These are phyloP conservation scores for Ormia ochracea DNA, from an alignment of 2,888 invertebrate species.

Conservation along the genomic window DNA sequence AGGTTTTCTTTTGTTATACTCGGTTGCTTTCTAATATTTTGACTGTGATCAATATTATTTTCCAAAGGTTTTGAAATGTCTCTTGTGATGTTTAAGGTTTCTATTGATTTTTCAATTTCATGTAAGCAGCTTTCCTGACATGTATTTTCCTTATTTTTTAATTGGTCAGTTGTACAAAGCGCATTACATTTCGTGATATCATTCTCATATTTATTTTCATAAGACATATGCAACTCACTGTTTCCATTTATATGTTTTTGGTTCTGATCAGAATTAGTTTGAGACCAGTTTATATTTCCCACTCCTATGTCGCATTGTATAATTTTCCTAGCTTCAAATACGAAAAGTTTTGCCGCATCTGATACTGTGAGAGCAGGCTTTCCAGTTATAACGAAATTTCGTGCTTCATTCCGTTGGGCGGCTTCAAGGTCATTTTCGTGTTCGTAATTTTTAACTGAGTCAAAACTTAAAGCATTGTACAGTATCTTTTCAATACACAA, in stretches of 20 bases:
- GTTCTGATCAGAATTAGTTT: background rate
- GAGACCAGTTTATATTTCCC: constrained; percentile 82
- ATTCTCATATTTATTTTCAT: constrained; percentile 49
- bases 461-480: constrained; percentile 88
- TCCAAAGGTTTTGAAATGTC: background rate
- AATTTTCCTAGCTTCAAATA: constrained; percentile 85
- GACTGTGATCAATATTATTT: background rate
- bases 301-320: constrained; percentile 86
- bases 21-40: background rate
- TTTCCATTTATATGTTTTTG: background rate
- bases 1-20: background rate
- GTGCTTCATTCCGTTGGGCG: constrained; percentile 82
- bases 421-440: constrained; percentile 83
- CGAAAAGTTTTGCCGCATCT: constrained; percentile 88
- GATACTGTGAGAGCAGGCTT: constrained; percentile 86
- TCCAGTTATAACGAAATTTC: constrained; percentile 88
- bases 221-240: constrained; percentile 64
- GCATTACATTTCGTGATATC: constrained; percentile 1
- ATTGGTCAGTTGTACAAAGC: background rate
- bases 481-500: constrained; percentile 86
- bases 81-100: background rate
- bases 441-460: constrained; percentile 86
- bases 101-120: background rate
- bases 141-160: constrained; percentile 4
- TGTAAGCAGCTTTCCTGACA: background rate